Percentiles rank a stretch among this genome's conserved stretches.
These are phyloP conservation scores for Calidris pugnax DNA, from an alignment of 2,113 vertebrate species.

Conservation along the genomic window DNA sequence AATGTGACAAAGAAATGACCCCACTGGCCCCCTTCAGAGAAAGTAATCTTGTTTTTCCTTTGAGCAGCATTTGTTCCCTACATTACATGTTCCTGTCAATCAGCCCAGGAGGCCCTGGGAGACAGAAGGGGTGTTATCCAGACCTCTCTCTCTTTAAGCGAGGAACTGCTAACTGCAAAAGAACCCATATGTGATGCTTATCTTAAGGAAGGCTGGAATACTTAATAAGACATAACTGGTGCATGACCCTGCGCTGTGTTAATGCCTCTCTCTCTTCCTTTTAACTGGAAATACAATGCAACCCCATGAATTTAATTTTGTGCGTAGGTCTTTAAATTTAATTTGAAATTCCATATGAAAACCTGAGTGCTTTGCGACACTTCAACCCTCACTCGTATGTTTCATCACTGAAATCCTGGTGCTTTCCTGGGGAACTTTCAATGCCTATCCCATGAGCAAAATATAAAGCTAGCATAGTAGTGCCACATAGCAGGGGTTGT, in stretches of 20 bases:
- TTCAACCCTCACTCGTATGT: neutral
- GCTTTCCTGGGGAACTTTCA: neutral
- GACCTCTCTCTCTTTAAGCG: slow-evolving; percentile 30
- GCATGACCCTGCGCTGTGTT: slow-evolving; percentile 14
- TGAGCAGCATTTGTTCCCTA: slow-evolving; percentile 26
- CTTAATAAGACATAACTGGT: slow-evolving; percentile 60
- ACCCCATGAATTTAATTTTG: neutral
- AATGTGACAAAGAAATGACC: slow-evolving; percentile 10
- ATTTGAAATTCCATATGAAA: slow-evolving; percentile 27
- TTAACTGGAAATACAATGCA: slow-evolving; percentile 21
- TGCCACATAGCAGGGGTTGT: neutral
- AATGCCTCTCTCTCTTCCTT: slow-evolving; percentile 17
- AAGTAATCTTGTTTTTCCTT: neutral
- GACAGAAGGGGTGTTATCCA: slow-evolving; percentile 67
- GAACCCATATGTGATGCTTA: slow-evolving; percentile 58
- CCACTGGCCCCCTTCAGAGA: neutral
- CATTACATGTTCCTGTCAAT: slow-evolving; percentile 43
- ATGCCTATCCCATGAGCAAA: neutral
- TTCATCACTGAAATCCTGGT: neutral
- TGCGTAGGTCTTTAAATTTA: neutral
- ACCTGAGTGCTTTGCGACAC: neutral
- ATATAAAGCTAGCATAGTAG: neutral
- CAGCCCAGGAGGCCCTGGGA: slow-evolving; percentile 34
- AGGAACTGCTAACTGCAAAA: slow-evolving; percentile 54
- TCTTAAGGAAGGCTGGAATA: slow-evolving; percentile 54